These are phyloP conservation scores for Cherax quadricarinatus DNA, from an alignment of 1,140 invertebrate genomes.

Conservation along the genomic window DNA sequence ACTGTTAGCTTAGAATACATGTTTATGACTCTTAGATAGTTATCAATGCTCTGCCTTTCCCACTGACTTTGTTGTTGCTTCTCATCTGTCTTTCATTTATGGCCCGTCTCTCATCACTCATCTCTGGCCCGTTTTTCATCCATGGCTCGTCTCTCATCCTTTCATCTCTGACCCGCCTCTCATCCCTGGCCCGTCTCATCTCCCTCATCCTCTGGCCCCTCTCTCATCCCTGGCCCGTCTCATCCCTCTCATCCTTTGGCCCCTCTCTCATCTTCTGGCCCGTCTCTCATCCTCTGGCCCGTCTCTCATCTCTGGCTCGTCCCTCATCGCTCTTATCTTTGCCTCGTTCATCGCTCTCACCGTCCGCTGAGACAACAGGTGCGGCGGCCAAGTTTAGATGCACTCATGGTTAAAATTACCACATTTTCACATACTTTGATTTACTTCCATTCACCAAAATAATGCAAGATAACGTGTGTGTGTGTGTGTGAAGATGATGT, in stretches of 20 bases:
- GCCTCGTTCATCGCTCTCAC: background rate
- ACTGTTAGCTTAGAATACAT: too few species aligned
- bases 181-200: background rate
- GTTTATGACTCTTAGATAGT: too few species aligned
- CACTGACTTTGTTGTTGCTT: too few species aligned
- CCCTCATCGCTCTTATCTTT: background rate
- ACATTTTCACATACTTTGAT: slow-evolving; percentile 24
- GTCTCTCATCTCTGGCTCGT: background rate
- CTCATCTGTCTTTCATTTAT: too few species aligned
- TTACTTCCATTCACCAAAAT: background rate
- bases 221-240: background rate
- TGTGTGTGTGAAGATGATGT: background rate
- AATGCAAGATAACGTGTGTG: background rate
- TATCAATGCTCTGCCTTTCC: too few species aligned
- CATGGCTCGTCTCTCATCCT: background rate
- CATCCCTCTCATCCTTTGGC: too few species aligned
- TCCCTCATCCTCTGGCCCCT: background rate
- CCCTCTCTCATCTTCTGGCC: background rate
- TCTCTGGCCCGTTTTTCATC: too few species aligned
- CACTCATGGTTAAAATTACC: slow-evolving; percentile 27
- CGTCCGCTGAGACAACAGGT: slow-evolving; percentile 55
- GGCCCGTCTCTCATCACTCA: too few species aligned
- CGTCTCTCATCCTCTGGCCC: background rate
- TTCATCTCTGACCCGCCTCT: background rate
- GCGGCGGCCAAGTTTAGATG: slow-evolving; percentile 23